Evolutionary conservation across 2,113 vertebrate genomes (phyloP).

Genomic region (Coryphaenoides rupestris): DNA sequence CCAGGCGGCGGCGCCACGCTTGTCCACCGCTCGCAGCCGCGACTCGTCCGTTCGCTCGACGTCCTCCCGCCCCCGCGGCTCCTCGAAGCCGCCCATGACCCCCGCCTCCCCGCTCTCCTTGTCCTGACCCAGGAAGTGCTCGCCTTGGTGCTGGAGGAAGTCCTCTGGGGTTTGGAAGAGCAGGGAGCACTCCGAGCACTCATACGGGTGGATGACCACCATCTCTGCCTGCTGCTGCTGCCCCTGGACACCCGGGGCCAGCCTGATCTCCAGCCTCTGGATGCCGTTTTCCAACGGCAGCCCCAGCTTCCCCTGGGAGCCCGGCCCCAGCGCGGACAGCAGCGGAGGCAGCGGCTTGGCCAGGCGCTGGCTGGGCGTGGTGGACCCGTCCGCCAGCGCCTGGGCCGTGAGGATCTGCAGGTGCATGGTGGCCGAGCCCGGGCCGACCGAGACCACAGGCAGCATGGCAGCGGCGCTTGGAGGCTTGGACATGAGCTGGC

Average conservation of each 20-base stretch:
- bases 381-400: constrained; percentile 66
- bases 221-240: constrained; percentile 47
- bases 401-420: constrained; percentile 77
- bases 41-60: constrained; percentile 41
- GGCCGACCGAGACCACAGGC: constrained; percentile 51
- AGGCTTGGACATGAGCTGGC: constrained; percentile 35
- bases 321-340: constrained; percentile 29
- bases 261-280: constrained; percentile 53
- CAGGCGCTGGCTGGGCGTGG: constrained; percentile 31
- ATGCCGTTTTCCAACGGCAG: constrained; percentile 43
- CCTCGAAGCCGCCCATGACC: constrained; percentile 73
- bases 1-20: constrained; percentile 31
- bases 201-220: constrained; percentile 81
- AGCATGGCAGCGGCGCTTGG: constrained; percentile 55
- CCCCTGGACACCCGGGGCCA: constrained; percentile 37
- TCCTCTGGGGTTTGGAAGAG: constrained; percentile 85
- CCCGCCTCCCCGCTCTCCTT: constrained; percentile 75
- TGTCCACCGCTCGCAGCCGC: constrained; percentile 38
- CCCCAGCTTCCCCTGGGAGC: constrained; percentile 9
- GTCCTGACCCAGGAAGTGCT: constrained; percentile 83
- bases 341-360: constrained; percentile 56
- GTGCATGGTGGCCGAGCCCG: constrained; percentile 74
- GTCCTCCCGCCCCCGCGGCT: constrained; percentile 66
- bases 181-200: constrained; percentile 84
- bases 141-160: constrained; percentile 87